Evolutionary conservation across 2,113 vertebrate species (phyloP), one percentile per base, ranked within the genome.

Genomic region (Anolis carolinensis): DNA sequence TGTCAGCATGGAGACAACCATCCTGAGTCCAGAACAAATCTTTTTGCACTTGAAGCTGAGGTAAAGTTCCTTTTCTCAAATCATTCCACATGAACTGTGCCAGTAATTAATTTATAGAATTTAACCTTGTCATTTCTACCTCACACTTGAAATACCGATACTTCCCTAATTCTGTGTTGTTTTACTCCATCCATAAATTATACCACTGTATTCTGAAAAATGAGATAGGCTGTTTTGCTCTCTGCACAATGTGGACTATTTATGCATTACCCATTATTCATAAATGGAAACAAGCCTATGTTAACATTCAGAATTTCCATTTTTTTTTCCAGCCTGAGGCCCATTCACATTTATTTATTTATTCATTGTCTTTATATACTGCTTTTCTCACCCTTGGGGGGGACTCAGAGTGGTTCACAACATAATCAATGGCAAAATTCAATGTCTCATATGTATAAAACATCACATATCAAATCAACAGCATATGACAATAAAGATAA

Each of bases 1-100:
- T 92, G 91, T 90, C 94, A 93, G 88, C 44, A 77, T 21, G 0
- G 75, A 89, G 88, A 90, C 1, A 13, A 88, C 89, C 86, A 90
- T 81, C 85, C 88, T 83, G 87, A 93, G 85, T 89, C 91, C 36
- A 48, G 86, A 92, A 90, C 91, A 93, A 93, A 94, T 77, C 83
- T 89, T 88, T 91, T 82, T 89, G 82, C 93, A 92, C 92, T 91
- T 93, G 88, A 92, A 89, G 44, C 83, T 27, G 65, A 36, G 30
- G 50, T 82, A 82, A 85, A 87, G n/a, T 4, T 0, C 67, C 87
- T 27, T 7, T 80, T 0, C 0, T 30, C 70, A 87, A 81, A 91
- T 86, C 86, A 79, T 86, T 67, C 48, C 21, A 2, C 84, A 84
- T 86, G 50, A 76, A 78, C 7, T 67, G 55, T 78, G 90, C 67